phyloP scores from a whole-genome alignment of 2,113 vertebrate species.

The Tamias sibiricus region DNA sequence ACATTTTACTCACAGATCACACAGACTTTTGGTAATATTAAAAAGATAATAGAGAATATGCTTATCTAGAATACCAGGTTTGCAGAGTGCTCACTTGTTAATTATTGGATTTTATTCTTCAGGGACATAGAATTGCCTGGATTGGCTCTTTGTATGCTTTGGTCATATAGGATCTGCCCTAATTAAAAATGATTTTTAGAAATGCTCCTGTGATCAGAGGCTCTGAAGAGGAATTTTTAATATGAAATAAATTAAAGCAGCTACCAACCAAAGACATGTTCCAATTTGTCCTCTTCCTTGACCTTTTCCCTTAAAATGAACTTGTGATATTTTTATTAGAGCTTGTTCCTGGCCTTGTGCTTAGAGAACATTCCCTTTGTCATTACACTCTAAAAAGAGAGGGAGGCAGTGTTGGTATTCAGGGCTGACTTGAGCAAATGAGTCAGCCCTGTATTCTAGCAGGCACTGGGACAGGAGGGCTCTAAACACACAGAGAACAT shows the following conservation, averaged over 20 bases:
- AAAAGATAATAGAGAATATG: neutral
- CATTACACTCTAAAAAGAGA: neutral
- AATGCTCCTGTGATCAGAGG: neutral
- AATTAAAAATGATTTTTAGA: neutral
- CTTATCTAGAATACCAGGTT: neutral
- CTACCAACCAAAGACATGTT: neutral
- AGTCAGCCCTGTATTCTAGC: neutral
- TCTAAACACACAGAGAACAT: neutral
- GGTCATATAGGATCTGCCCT: neutral
- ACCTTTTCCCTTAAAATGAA: slow-evolving; percentile 23
- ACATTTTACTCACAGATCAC: neutral
- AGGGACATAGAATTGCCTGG: neutral
- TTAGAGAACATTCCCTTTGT: neutral
- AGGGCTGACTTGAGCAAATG: neutral
- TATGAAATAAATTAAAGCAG: slow-evolving; percentile 37
- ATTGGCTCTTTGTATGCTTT: neutral
- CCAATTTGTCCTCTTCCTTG: neutral
- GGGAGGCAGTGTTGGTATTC: neutral
- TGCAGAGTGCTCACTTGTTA: neutral
- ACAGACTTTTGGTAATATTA: neutral
- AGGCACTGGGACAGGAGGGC: neutral
- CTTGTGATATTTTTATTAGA: neutral
- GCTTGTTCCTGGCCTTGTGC: neutral
- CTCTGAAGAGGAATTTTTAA: neutral
- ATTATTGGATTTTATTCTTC: neutral